Evolutionary conservation across 2,113 vertebrate species (phyloP).

Genomic region (Polypterus senegalus): DNA sequence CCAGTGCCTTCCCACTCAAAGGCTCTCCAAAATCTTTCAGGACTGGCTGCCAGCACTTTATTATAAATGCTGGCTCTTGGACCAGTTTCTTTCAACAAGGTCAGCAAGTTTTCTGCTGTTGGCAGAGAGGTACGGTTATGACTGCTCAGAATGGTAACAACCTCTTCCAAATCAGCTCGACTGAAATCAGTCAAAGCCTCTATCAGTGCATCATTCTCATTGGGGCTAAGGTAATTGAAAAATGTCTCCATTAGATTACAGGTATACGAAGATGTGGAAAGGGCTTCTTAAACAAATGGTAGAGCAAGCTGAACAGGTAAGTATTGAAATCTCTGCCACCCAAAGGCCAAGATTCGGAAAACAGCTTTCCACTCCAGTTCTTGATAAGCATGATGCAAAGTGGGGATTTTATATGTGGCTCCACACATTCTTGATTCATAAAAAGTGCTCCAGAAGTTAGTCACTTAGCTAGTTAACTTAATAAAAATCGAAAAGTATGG

Average conservation of each 20-base stretch:
- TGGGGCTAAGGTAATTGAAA: slow-evolving; percentile 14
- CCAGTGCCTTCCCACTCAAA: slow-evolving; percentile 3
- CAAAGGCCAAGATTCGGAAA: no score
- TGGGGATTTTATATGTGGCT: no score
- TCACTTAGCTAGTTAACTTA: no score
- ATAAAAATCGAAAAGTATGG: no score
- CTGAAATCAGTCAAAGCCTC: slow-evolving; percentile 14
- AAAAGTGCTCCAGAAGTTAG: no score
- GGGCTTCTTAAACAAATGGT: slow-evolving; percentile 15
- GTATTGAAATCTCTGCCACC: no score
- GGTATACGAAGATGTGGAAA: slow-evolving; percentile 12
- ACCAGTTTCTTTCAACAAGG: slow-evolving; percentile 12
- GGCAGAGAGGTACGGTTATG: slow-evolving; percentile 9
- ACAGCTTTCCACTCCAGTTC: no score
- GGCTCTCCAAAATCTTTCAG: slow-evolving; percentile 9
- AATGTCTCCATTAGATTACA: slow-evolving; percentile 15
- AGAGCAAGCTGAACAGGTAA: slow-evolving; percentile 18
- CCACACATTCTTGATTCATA: no score
- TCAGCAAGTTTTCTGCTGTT: slow-evolving; percentile 8
- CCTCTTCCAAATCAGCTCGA: slow-evolving; percentile 11
- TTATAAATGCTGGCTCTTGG: slow-evolving; percentile 12
- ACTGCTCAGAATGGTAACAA: slow-evolving; percentile 13
- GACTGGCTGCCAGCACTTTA: slow-evolving; percentile 16
- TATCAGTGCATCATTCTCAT: slow-evolving; percentile 16
- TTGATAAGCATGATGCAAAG: no score